Evolutionary conservation across 1,140 invertebrate genomes (phyloP).

Genomic region (Monomorium pharaonis): DNA sequence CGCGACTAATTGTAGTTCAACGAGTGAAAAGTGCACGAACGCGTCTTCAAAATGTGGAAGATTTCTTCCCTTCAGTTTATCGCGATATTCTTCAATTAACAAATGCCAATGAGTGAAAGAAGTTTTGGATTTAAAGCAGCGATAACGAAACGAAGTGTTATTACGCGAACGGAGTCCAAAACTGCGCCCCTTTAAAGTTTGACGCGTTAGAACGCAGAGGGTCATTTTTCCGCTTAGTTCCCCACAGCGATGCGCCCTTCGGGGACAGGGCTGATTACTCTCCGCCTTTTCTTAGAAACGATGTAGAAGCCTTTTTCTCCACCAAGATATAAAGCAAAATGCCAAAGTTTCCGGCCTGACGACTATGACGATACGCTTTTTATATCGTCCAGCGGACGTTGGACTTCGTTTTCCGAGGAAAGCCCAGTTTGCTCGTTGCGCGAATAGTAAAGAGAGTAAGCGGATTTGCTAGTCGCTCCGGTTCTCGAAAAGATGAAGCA

Average conservation of each 20-base stretch:
- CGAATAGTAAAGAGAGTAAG: slow-evolving; percentile 66
- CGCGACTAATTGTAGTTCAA: not conserved
- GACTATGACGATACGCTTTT: slow-evolving; percentile 43
- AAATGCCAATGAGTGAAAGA: not conserved
- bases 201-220: slow-evolving; percentile 40
- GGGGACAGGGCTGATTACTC: slow-evolving; percentile 46
- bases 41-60: not conserved
- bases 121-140: slow-evolving; percentile 64
- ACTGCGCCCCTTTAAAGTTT: slow-evolving; percentile 55
- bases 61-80: not conserved
- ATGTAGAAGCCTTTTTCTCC: slow-evolving; percentile 26
- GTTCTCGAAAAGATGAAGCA: slow-evolving; percentile 21
- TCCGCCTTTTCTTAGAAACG: slow-evolving; percentile 32
- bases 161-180: slow-evolving; percentile 57
- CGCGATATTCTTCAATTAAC: not conserved
- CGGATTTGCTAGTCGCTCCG: slow-evolving; percentile 63
- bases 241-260: slow-evolving; percentile 38
- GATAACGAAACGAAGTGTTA: slow-evolving; percentile 49
- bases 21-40: not conserved
- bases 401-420: slow-evolving; percentile 55
- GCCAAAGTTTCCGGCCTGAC: slow-evolving; percentile 61
- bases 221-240: slow-evolving; percentile 48
- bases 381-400: slow-evolving; percentile 40
- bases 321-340: slow-evolving; percentile 40
- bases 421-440: slow-evolving; percentile 61